Base-by-base conservation (phyloP, 2,113 vertebrate genomes). In the Rhipidura dahli region DNA sequence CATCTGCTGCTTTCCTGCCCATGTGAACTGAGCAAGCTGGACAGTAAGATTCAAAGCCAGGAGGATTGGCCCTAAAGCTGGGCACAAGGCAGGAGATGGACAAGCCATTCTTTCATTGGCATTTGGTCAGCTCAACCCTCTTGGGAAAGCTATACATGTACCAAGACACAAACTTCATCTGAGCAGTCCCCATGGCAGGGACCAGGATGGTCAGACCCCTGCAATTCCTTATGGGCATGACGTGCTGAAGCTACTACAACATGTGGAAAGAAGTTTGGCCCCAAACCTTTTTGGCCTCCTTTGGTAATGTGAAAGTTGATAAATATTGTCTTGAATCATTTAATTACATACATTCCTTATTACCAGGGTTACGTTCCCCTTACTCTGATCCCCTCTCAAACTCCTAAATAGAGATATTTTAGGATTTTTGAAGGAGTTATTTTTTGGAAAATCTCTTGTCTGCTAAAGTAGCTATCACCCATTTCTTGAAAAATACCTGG, bases 1-100 rank as follows among this genome's bases (percentile, higher is more conserved):
- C 73, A 7, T 21, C 57, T 60, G 20, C 73, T 65, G 50, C 56
- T 53, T 57, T n/a, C 68, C 65, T 89, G 51, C 56, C 39, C 13
- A 0, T 1, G 0, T 8, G 63, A 84, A 1, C 47, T 51, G 40
- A 28, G n/a, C 3, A 7, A 60, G 54, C 49, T 4, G 2, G 8
- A 4, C 49, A 37, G 15, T 27, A 7, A 8, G 40, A 6, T 42
- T 66, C 3, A 1, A 31, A 49, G 22, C 40, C 24, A 22, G 26
- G 9, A 65, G 31, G 6, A 53, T 30, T 1, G 1, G 3, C 7
- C 28, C 42, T 47, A 23, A 19, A 78, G 30, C 33, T 60, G 13
- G 61, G 57, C 69, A 72, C 3, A 1, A 30, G 44, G 44, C 33
- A 51, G 71, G 40, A 80, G 61, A 6, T 26, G 16, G 54, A 60